These are phyloP conservation scores for Cyanoramphus novaezelandiae DNA, from an alignment of 2,113 vertebrate genomes.

Conservation along the genomic window DNA sequence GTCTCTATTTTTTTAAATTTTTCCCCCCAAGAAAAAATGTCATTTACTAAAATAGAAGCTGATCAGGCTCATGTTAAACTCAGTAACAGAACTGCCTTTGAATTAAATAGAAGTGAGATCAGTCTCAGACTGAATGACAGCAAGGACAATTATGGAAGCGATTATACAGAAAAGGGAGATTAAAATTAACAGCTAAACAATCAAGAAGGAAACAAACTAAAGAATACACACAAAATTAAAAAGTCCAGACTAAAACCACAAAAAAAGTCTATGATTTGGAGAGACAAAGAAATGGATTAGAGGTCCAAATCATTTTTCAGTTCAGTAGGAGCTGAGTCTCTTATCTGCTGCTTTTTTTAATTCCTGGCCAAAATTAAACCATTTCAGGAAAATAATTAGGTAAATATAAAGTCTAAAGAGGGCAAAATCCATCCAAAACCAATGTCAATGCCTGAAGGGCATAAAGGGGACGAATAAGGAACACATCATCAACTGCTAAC, in stretches of 20 bases:
- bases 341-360: background rate
- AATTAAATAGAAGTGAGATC: conserved; percentile 41
- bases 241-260: conserved; percentile 12
- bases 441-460: background rate
- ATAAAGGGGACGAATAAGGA: background rate
- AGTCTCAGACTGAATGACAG: background rate
- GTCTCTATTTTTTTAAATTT: background rate
- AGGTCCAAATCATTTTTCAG: background rate
- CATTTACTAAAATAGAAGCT: conserved; percentile 51
- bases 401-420: background rate
- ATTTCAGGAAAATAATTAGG: background rate
- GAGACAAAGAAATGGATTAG: conserved; percentile 13
- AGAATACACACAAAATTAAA: conserved; percentile 16
- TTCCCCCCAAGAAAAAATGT: background rate
- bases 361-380: background rate
- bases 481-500: background rate
- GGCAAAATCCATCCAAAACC: accelerated
- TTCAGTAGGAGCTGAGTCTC: background rate
- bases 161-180: conserved; percentile 47
- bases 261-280: background rate
- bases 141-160: conserved; percentile 4
- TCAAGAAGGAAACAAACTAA: conserved; percentile 48
- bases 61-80: conserved; percentile 31
- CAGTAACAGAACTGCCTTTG: background rate
- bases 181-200: conserved; percentile 56